Evolutionary conservation across 2,113 vertebrate genomes (phyloP), one percentile per base, ranked within the genome.

Genomic region (Daubentonia madagascariensis): DNA sequence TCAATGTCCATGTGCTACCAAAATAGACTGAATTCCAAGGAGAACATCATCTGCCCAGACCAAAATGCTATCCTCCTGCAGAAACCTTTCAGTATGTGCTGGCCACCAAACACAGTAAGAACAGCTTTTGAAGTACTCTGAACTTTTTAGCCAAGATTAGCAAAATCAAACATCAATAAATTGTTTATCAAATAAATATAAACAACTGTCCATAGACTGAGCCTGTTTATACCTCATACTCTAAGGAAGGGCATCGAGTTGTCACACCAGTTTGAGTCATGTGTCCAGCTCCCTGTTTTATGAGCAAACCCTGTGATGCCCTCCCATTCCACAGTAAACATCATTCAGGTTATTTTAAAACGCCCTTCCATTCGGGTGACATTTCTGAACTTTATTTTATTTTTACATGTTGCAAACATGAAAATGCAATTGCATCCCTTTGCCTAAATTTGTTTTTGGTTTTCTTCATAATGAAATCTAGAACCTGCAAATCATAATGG

Each of bases 331-430:
- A 17, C 35, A 52, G 32, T 25, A 78, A 91, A 79, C 57, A 32
- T 8, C 83, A 65, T 45, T 1, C 1, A 2, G 13, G 61, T 83
- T 65, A 52, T 61, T 88, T 88, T n/a, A 57, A 81, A 85, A 65
- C 2, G 0, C 25, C 50, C 68, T 94, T 73, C 5, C 30, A 70
- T 84, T 79, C 28, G 18, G 32, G 28, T 67, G 63, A 73, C 48
- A 76, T 86, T 88, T 25, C 8, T 35, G 11, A 59, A 52, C 22
- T 89, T 89, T 28, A 75, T 92, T 65, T 85, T 72, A 89, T 68
- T 85, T 91, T 76, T 76, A 89, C 48, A 48, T 3, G 43, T 8
- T 28, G 37, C 61, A 83, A 54, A 63, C 73, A 92, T n/a, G 70
- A 63, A 50, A 63, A 85, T 14, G 11, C 30, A 22, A 67, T 32